phyloP scores from a whole-genome alignment of 1,140 invertebrate species.

The Andricus grossulariae region DNA sequence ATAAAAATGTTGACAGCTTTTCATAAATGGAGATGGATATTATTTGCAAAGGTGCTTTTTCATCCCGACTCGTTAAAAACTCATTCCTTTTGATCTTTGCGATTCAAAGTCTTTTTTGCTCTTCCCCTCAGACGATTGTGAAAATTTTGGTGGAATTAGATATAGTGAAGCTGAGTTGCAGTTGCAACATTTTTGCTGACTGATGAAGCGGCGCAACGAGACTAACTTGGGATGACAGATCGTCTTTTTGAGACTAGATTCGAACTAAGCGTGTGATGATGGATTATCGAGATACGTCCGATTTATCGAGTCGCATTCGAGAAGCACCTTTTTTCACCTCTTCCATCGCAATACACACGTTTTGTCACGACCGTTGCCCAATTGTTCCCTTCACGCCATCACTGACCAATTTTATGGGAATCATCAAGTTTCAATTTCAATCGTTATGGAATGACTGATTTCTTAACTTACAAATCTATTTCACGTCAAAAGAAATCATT shows the following conservation, averaged over 20 bases:
- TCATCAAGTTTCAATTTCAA: conserved; percentile 26
- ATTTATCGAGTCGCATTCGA: conserved; percentile 37
- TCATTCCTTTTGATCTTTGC: conserved; percentile 33
- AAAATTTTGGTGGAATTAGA: neutral
- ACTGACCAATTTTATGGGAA: conserved; percentile 64
- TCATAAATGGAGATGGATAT: neutral
- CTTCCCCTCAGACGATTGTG: neutral
- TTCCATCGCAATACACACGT: conserved; percentile 47
- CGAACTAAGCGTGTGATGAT: conserved; percentile 71
- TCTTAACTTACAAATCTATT: too few species aligned
- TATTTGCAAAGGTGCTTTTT: conserved; percentile 41
- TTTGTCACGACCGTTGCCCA: conserved; percentile 55
- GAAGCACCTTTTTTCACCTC: too few species aligned
- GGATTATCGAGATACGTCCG: conserved; percentile 63
- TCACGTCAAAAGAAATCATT: too few species aligned
- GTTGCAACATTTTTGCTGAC: conserved; percentile 46
- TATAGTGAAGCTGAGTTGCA: conserved; percentile 21
- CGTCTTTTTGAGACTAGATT: conserved; percentile 67
- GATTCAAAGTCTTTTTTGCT: conserved; percentile 33
- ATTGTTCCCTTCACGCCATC: conserved; percentile 55
- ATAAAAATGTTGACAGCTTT: neutral
- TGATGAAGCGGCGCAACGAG: conserved; percentile 63
- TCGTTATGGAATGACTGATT: too few species aligned
- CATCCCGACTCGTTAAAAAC: conserved; percentile 47
- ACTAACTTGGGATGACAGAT: conserved; percentile 72